A percentile compares a stretch with the other conserved stretches of the same genome.
phyloP scores from a whole-genome alignment of 2,113 vertebrate genomes.

The Abramis brama region DNA sequence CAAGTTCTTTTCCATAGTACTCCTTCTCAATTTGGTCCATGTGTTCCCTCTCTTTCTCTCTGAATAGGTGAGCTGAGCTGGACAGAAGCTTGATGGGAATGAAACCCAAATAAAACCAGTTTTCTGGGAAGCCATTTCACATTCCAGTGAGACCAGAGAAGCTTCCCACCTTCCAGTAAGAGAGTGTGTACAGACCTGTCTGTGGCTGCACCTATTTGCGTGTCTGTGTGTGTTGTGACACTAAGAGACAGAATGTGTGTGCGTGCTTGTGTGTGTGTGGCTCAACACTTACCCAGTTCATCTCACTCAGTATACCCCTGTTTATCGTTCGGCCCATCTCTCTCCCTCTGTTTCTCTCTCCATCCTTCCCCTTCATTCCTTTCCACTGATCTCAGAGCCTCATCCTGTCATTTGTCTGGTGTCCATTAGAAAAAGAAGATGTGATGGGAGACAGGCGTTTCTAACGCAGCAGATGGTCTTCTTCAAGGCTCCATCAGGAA shows the following conservation, averaged over 20 bases:
- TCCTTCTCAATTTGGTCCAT: background rate
- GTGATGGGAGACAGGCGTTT: slow-evolving; percentile 50
- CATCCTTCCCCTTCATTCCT: slow-evolving; percentile 16
- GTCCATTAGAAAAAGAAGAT: slow-evolving; percentile 41
- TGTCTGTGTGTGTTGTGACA: slow-evolving; percentile 37
- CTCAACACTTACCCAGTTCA: slow-evolving; percentile 35
- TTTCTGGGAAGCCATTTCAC: slow-evolving; percentile 69
- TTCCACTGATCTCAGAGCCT: slow-evolving; percentile 37
- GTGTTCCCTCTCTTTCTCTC: slow-evolving; percentile 8
- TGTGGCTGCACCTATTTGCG: slow-evolving; percentile 33
- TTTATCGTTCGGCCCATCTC: slow-evolving; percentile 41
- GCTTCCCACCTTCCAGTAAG: slow-evolving; percentile 49
- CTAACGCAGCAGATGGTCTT: slow-evolving; percentile 44
- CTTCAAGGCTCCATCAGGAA: slow-evolving; percentile 47
- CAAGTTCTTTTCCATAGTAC: background rate
- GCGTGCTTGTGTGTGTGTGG: background rate
- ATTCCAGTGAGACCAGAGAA: slow-evolving; percentile 61
- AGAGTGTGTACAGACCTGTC: slow-evolving; percentile 47
- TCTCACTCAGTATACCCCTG: slow-evolving; percentile 40
- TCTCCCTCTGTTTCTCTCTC: background rate
- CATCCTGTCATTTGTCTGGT: slow-evolving; percentile 44
- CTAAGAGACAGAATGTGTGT: slow-evolving; percentile 41
- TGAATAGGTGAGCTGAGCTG: slow-evolving; percentile 33
- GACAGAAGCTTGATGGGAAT: slow-evolving; percentile 54
- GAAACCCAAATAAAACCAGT: slow-evolving; percentile 70